These are phyloP conservation scores for Alca torda DNA, from an alignment of 2,797 vertebrate species.

Conservation along the genomic window DNA sequence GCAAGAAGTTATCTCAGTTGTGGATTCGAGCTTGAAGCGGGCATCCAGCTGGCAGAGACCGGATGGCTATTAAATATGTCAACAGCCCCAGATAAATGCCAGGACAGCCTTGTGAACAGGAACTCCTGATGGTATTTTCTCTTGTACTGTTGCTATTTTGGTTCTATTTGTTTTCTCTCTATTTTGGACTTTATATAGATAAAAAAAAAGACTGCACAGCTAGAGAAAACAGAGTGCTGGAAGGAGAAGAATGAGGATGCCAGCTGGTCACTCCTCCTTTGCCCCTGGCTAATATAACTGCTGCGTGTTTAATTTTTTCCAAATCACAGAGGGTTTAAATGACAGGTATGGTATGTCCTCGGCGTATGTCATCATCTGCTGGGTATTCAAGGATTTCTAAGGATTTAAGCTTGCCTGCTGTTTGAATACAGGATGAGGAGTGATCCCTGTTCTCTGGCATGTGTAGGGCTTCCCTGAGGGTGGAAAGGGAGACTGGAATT, in stretches of 20 bases:
- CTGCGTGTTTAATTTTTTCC: background rate
- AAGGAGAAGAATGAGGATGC: background rate
- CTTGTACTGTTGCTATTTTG: slow-evolving; percentile 18
- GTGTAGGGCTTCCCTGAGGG: slow-evolving; percentile 48
- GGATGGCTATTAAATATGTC: background rate
- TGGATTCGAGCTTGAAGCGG: background rate
- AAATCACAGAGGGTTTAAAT: background rate
- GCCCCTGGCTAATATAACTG: background rate
- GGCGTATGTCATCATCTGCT: slow-evolving; percentile 27
- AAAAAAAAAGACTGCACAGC: background rate
- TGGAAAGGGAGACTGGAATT: slow-evolving; percentile 71
- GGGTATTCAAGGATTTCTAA: slow-evolving; percentile 43
- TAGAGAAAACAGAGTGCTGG: background rate
- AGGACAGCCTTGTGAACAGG: slow-evolving; percentile 49
- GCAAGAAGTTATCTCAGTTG: background rate
- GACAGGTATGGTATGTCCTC: background rate
- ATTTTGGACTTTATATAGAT: background rate
- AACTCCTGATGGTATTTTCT: slow-evolving; percentile 14
- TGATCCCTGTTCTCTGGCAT: slow-evolving; percentile 60
- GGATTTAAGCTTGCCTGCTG: slow-evolving; percentile 25
- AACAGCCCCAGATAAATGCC: slow-evolving; percentile 5
- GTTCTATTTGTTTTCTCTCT: slow-evolving; percentile 11
- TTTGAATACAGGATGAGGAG: background rate
- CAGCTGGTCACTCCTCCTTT: background rate
- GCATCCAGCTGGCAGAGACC: slow-evolving; percentile 31